Evolutionary conservation across 2,113 vertebrate species (phyloP).

Genomic region (Phyllostomus discolor): DNA sequence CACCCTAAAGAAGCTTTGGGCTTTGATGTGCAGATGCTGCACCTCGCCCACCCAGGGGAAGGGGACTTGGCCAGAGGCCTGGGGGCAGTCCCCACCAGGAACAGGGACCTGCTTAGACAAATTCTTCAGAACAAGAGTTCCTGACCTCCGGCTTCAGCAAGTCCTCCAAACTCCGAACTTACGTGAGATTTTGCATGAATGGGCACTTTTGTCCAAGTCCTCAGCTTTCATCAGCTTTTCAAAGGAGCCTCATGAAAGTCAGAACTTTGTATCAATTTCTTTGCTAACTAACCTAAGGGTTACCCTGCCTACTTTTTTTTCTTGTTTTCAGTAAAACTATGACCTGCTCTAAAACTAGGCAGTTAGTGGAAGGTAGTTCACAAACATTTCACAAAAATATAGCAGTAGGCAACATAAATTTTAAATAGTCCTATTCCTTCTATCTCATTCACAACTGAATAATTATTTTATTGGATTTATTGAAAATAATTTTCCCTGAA

Average conservation of each 20-base stretch:
- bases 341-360: neutral
- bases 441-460: neutral
- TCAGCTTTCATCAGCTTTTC: slow-evolving; percentile 8
- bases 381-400: neutral
- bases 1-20: neutral
- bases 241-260: slow-evolving; percentile 31
- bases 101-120: neutral
- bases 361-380: neutral
- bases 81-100: neutral
- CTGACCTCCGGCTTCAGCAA: neutral
- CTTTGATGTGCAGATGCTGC: neutral
- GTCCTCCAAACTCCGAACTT: neutral
- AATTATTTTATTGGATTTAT: neutral
- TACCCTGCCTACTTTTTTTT: neutral
- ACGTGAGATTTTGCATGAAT: neutral
- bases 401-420: neutral
- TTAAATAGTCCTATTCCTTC: neutral
- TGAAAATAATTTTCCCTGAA: slow-evolving; percentile 8
- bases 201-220: neutral
- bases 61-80: neutral
- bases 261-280: slow-evolving; percentile 9
- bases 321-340: slow-evolving; percentile 11
- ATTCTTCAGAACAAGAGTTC: neutral
- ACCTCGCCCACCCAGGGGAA: neutral
- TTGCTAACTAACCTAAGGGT: slow-evolving; percentile 6